phyloP scores from a whole-genome alignment of 2,113 vertebrate species.

The Silurus glanis region DNA sequence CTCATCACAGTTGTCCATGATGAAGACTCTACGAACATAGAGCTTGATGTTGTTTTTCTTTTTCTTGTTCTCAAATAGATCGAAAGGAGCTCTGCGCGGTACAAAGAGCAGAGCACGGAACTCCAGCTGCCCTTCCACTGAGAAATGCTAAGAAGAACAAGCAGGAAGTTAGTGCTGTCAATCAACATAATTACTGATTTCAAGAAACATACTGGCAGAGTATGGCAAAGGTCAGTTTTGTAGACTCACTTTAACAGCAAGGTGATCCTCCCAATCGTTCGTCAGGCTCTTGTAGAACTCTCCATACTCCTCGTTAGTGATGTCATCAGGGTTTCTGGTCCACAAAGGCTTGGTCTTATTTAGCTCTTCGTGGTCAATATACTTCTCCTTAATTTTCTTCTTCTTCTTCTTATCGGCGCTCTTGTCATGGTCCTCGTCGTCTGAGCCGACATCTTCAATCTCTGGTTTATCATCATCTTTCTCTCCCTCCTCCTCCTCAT shows the following conservation, averaged over 20 bases:
- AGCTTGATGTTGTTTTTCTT: slow-evolving; percentile 97
- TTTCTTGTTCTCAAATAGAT: slow-evolving; percentile 94
- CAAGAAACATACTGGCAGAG: neutral
- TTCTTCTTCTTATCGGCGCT: slow-evolving; percentile 73
- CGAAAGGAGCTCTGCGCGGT: slow-evolving; percentile 88
- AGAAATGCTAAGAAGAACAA: slow-evolving; percentile 81
- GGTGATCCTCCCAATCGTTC: slow-evolving; percentile 81
- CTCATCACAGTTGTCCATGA: slow-evolving; percentile 98
- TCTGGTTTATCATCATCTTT: slow-evolving; percentile 76
- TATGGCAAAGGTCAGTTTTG: neutral
- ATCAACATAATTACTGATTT: neutral
- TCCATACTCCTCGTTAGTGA: slow-evolving; percentile 91
- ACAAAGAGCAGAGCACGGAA: slow-evolving; percentile 93
- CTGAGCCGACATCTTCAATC: slow-evolving; percentile 79
- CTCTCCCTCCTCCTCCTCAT: slow-evolving; percentile 68
- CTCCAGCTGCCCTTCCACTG: slow-evolving; percentile 93
- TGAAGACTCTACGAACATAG: slow-evolving; percentile 95
- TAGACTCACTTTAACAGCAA: slow-evolving; percentile 74
- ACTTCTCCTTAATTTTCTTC: slow-evolving; percentile 84
- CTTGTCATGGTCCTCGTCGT: slow-evolving; percentile 71
- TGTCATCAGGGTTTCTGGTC: slow-evolving; percentile 95
- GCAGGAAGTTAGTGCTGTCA: neutral
- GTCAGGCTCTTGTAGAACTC: slow-evolving; percentile 96
- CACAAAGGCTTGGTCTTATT: slow-evolving; percentile 86
- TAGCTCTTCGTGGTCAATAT: slow-evolving; percentile 78